phyloP scores from a whole-genome alignment of 2,888 invertebrate genomes.

The Tryphoninae sp. region DNA sequence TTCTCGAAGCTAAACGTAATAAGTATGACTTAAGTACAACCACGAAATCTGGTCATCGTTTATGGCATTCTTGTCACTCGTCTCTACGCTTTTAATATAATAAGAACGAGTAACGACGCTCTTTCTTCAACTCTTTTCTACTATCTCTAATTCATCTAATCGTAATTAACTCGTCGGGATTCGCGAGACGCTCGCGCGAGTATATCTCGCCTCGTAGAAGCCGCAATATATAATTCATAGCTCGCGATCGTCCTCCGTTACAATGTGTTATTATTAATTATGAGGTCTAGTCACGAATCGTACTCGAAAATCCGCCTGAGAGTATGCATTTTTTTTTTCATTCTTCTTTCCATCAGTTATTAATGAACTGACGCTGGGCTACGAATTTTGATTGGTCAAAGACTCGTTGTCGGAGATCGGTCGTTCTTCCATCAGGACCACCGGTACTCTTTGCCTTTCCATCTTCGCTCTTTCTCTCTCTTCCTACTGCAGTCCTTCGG shows the following conservation, averaged over 20 bases:
- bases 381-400: slow-evolving; percentile 64
- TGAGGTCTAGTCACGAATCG: slow-evolving; percentile 12
- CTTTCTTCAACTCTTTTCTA: slow-evolving; percentile 24
- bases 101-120: slow-evolving; percentile 56
- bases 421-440: slow-evolving; percentile 50
- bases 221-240: background rate
- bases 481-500: slow-evolving; percentile 74
- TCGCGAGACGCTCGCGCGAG: slow-evolving; percentile 8
- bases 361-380: slow-evolving; percentile 40
- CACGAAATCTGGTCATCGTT: slow-evolving; percentile 81
- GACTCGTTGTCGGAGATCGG: slow-evolving; percentile 60
- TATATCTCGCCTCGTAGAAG: slow-evolving; percentile 11
- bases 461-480: slow-evolving; percentile 48
- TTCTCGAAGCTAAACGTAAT: slow-evolving; percentile 71
- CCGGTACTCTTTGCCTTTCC: slow-evolving; percentile 23
- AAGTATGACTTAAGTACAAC: slow-evolving; percentile 81
- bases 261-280: slow-evolving; percentile 11
- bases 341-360: background rate
- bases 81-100: slow-evolving; percentile 35
- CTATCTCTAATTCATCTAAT: slow-evolving; percentile 42
- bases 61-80: slow-evolving; percentile 80
- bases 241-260: slow-evolving; percentile 16
- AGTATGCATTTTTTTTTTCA: slow-evolving; percentile 18
- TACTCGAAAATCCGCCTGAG: slow-evolving; percentile 31
- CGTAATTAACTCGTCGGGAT: slow-evolving; percentile 41